phyloP scores from a whole-genome alignment of 2,888 invertebrate species.

The Ornithoptera alexandrae region DNA sequence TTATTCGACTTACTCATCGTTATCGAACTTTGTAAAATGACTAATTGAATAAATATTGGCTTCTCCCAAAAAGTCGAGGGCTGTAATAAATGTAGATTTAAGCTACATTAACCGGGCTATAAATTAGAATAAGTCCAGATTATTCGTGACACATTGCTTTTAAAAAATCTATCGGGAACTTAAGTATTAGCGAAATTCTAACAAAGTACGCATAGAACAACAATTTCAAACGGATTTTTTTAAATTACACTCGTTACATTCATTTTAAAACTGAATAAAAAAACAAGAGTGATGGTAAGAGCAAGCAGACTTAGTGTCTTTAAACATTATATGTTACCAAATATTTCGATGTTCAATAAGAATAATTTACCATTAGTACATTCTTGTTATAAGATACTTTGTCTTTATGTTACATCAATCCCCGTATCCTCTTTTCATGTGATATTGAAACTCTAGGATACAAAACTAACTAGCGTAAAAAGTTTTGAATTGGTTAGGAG shows the following conservation, averaged over 20 bases:
- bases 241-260: too few relatives aligned
- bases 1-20: conserved; percentile 12
- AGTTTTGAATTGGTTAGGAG: conserved; percentile 29
- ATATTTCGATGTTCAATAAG: too few relatives aligned
- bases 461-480: background rate
- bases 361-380: background rate
- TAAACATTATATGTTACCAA: too few relatives aligned
- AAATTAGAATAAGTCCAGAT: conserved; percentile 29
- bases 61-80: conserved; percentile 19
- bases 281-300: too few relatives aligned
- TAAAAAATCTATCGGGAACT: background rate
- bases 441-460: background rate
- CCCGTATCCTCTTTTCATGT: background rate
- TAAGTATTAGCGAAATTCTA: background rate
- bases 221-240: too few relatives aligned
- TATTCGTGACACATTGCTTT: background rate
- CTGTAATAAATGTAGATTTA: conserved; percentile 29
- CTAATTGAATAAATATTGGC: conserved; percentile 13
- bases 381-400: background rate
- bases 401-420: background rate
- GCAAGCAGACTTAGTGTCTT: too few relatives aligned
- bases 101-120: conserved; percentile 9
- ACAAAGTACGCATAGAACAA: too few relatives aligned
- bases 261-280: too few relatives aligned
- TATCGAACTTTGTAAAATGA: conserved; percentile 12